phyloP scores from a whole-genome alignment of 2,113 vertebrate species.

The Anseranas semipalmata region DNA sequence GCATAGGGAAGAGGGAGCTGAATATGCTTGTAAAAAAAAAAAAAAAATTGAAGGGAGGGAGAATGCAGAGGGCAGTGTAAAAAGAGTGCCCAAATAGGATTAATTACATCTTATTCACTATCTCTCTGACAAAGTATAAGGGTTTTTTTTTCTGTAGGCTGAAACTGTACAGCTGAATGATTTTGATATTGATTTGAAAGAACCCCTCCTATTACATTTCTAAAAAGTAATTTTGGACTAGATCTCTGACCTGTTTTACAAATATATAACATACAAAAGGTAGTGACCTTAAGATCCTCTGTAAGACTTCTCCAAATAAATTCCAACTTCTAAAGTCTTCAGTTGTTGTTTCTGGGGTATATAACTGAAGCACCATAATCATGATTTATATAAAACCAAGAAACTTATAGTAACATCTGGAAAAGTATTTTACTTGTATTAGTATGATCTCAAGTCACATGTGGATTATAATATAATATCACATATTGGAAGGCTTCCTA shows the following conservation, averaged over 20 bases:
- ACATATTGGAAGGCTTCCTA: not conserved
- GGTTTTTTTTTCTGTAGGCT: not conserved
- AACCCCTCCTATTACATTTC: not conserved
- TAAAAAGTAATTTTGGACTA: not conserved
- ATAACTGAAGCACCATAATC: not conserved
- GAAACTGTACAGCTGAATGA: not conserved
- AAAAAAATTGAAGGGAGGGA: not conserved
- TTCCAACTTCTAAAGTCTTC: not conserved
- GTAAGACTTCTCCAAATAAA: not conserved
- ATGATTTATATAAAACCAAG: slow-evolving; percentile 4
- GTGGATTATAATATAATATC: not conserved
- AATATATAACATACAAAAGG: not conserved
- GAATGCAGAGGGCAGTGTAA: not conserved
- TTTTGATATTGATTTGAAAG: not conserved
- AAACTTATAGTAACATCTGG: not conserved
- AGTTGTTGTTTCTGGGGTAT: not conserved
- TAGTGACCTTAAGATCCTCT: not conserved
- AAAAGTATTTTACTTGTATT: slow-evolving; percentile 18
- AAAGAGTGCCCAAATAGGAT: slow-evolving; percentile 12
- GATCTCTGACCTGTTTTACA: not conserved
- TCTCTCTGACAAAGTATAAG: not conserved
- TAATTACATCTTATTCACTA: slow-evolving; percentile 12
- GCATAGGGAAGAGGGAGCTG: slow-evolving; percentile 18
- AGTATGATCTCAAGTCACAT: not conserved
- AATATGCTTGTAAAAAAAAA: not conserved